phyloP scores from a whole-genome alignment of 2,113 vertebrate species.

The Macaca mulatta region DNA sequence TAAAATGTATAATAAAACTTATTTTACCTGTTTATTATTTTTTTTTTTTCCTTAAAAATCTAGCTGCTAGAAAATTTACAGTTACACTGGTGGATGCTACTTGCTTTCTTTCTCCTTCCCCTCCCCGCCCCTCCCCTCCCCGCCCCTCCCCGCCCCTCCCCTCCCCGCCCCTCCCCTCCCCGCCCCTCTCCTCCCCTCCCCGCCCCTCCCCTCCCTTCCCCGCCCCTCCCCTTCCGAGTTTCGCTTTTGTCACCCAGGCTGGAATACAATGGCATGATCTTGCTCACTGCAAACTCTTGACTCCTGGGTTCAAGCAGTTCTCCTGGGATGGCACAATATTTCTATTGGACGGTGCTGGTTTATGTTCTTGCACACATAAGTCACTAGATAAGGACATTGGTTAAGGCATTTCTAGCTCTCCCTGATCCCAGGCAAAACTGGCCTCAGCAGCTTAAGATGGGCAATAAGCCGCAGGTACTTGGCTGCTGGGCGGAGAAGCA shows the following conservation, averaged over 20 bases:
- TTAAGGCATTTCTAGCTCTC: not conserved
- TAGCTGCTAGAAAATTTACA: not conserved
- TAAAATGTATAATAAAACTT: not conserved
- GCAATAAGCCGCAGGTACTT: accelerated
- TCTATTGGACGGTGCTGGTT: not conserved
- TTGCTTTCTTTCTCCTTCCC: not conserved
- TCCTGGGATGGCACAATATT: not conserved
- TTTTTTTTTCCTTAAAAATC: not conserved
- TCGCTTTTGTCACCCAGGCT: no score
- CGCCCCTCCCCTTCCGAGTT: no score
- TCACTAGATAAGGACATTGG: not conserved
- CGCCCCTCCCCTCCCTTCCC: no score
- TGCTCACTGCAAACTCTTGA: no score
- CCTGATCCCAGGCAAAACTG: not conserved
- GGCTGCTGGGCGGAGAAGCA: accelerated
- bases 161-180: no score
- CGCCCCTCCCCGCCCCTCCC: no score
- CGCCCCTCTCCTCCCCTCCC: no score
- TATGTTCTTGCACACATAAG: accelerated
- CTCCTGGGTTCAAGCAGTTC: no score
- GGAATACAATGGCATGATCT: no score
- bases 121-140: no score
- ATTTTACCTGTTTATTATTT: not conserved
- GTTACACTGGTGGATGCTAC: not conserved
- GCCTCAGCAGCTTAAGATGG: not conserved